Evolutionary conservation across 2,113 vertebrate species (phyloP).

Genomic region (Geococcyx californianus): DNA sequence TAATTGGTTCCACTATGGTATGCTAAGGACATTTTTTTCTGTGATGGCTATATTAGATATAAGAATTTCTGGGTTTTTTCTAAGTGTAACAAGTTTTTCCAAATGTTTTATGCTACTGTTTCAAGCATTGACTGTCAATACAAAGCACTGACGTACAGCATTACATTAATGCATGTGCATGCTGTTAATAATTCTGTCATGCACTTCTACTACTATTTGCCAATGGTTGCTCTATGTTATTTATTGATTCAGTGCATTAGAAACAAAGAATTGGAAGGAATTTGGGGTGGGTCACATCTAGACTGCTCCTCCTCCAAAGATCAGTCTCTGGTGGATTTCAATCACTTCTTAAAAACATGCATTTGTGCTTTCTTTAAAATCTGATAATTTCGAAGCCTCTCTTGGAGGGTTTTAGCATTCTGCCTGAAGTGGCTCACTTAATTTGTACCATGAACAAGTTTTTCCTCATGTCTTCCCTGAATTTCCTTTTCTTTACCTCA

Average conservation of each 20-base stretch:
- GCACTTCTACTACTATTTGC: background rate
- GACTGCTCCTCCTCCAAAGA: background rate
- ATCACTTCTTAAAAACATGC: background rate
- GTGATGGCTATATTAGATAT: background rate
- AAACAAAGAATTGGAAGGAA: background rate
- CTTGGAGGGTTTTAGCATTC: background rate
- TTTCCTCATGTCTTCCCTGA: background rate
- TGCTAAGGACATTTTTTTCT: background rate
- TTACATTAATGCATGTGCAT: background rate
- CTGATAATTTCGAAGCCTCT: background rate
- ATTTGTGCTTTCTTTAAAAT: background rate
- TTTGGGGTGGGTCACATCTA: background rate
- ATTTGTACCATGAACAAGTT: background rate
- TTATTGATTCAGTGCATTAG: background rate
- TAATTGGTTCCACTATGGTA: background rate
- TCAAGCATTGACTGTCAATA: background rate
- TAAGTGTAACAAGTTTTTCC: background rate
- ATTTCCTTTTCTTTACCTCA: background rate
- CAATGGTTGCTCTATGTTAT: background rate
- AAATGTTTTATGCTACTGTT: background rate
- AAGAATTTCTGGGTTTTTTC: background rate
- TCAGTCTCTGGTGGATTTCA: background rate
- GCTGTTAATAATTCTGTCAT: background rate
- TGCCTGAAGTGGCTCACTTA: background rate
- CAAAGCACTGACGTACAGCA: background rate